A percentile compares a stretch with the other conserved stretches of the same genome.
Evolutionary conservation across 2,113 vertebrate genomes (phyloP).

Genomic region (Psittacula cyanocephala): DNA sequence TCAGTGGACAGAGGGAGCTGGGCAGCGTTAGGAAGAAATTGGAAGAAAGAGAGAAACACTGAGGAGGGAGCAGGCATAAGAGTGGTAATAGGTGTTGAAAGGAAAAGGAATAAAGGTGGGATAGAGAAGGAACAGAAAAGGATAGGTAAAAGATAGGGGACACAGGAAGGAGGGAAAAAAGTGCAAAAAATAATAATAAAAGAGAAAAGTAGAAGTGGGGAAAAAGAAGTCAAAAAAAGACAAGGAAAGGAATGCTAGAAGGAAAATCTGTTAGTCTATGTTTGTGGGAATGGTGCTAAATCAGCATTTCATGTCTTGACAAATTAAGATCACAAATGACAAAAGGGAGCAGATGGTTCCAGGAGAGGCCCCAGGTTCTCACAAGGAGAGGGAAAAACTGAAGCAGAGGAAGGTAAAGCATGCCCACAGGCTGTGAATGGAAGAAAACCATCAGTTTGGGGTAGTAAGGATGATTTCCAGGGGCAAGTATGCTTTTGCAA

Average conservation of each 20-base stretch:
- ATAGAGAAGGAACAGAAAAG: neutral
- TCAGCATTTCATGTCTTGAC: slow-evolving; percentile 38
- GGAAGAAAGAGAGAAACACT: neutral
- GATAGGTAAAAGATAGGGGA: neutral
- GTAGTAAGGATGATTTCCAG: neutral
- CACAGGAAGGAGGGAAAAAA: neutral
- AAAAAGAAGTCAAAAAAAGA: neutral
- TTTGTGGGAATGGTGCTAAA: slow-evolving; percentile 40
- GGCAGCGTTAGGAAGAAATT: neutral
- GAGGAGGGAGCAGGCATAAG: neutral
- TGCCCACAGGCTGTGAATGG: neutral
- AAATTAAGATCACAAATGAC: slow-evolving; percentile 55
- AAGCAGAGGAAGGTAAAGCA: slow-evolving; percentile 24
- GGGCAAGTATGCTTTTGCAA: neutral
- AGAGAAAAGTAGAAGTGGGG: neutral
- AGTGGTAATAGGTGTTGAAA: neutral
- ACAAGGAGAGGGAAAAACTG: slow-evolving; percentile 9
- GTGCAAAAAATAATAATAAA: neutral
- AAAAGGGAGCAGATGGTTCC: slow-evolving; percentile 58
- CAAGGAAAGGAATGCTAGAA: neutral
- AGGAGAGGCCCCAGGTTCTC: slow-evolving; percentile 12
- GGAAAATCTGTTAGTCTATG: slow-evolving; percentile 36
- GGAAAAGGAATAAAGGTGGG: neutral
- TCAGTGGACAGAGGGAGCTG: slow-evolving; percentile 25
- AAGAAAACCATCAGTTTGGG: slow-evolving; percentile 14